A percentile compares a stretch with the other conserved stretches of the same genome.
These are phyloP conservation scores for Homalodisca vitripennis DNA, from an alignment of 1,140 invertebrate species.

Conservation along the genomic window DNA sequence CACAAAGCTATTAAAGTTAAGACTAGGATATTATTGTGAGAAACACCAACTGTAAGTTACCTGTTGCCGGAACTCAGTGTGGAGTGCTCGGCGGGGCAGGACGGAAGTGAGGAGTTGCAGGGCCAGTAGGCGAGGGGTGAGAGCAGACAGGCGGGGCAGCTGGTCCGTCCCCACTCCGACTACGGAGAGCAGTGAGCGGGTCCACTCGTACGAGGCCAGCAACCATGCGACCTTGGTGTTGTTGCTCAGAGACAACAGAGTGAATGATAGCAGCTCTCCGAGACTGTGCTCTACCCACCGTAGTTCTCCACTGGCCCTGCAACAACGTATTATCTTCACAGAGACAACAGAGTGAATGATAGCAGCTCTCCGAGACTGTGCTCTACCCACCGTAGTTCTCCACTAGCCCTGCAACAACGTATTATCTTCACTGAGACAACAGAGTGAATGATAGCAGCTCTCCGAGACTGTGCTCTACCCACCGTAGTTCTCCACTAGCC, in stretches of 20 bases:
- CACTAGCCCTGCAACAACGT: conserved; percentile 34
- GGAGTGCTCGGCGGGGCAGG: not conserved
- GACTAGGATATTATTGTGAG: too few relatives aligned
- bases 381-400: conserved; percentile 40
- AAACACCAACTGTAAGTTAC: too few relatives aligned
- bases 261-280: conserved; percentile 59
- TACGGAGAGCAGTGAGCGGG: not conserved
- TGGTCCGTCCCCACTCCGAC: conserved; percentile 1
- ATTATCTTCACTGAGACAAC: not conserved
- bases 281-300: conserved; percentile 46
- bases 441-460: conserved; percentile 58
- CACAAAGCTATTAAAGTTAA: too few relatives aligned
- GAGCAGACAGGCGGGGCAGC: conserved; percentile 46
- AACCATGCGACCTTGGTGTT: conserved; percentile 35
- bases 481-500: conserved; percentile 28
- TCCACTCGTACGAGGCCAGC: conserved; percentile 7
- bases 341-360: conserved; percentile 50
- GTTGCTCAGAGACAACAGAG: conserved; percentile 39
- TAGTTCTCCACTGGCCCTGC: conserved; percentile 36
- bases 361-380: conserved; percentile 56
- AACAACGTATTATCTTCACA: conserved; percentile 4
- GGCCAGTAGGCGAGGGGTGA: conserved; percentile 56
- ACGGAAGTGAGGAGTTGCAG: conserved; percentile 48
- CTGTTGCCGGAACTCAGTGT: conserved; percentile 35
- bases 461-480: conserved; percentile 49